Evolutionary conservation across 2,113 vertebrate genomes (phyloP), one percentile per base, ranked within the genome.

Genomic region (Onychostoma macrolepis): DNA sequence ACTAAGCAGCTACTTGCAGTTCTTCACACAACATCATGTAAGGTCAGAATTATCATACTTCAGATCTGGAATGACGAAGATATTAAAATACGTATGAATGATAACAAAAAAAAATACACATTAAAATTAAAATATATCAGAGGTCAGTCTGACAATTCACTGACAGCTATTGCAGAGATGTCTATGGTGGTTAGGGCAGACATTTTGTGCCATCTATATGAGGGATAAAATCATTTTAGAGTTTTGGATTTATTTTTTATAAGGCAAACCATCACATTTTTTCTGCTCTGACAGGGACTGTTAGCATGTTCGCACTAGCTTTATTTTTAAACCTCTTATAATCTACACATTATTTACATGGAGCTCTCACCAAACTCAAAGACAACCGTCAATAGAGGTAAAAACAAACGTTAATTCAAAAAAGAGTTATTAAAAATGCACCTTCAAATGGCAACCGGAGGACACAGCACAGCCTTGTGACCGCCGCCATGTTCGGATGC

Each of bases 401-500:
- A 3, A 78, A 28, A 53, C 6, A 48, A 24, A 0, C 7, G 5
- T 6, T 19, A 1, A 69, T 65, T n/a, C 0, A 67, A 58, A 38
- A 43, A 19, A 41, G 19, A 83, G 3, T 6, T 36, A 33, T 19
- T 13, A 15, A 11, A 86, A 71, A 2, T 67, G 77, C 84, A 90
- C 89, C 87, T 85, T 41, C 83, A 36, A 41, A 45, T 30, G 87
- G 77, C 65, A 87, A 38, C 9, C 87, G 72, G 85, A 90, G 89
- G 89, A 76, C 89, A 89, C 83, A 86, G 38, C 77, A 83, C 63
- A 90, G 72, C 78, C 87, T 65, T 9, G 72, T 30, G 87, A 86
- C 71, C 50, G 86, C 89, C 83, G 89, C 87, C 89, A 90, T 90
- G 50, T 88, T 90, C 5, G n/a, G 75, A 83, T 19, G 15, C 33